A percentile compares a stretch with the other conserved stretches of the same genome.
Evolutionary conservation across 2,888 invertebrate genomes (phyloP).

Genomic region (Adineta ricciae): DNA sequence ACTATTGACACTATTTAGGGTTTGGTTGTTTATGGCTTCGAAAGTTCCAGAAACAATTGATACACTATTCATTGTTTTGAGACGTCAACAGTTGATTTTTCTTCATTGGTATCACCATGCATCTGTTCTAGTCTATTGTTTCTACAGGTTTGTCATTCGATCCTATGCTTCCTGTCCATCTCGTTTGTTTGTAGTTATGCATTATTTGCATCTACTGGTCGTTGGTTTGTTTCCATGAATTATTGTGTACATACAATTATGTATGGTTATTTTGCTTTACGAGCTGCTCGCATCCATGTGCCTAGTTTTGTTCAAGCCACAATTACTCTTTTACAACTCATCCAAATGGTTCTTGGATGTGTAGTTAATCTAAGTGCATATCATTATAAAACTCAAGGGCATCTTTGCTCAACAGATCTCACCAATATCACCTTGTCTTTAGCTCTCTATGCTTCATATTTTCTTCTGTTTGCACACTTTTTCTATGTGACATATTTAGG

Average conservation of each 20-base stretch:
- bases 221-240: conserved; percentile 48
- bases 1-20: conserved; percentile 44
- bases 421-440: conserved; percentile 49
- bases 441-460: conserved; percentile 48
- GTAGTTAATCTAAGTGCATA: conserved; percentile 73
- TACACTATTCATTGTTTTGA: conserved; percentile 50
- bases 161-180: no score
- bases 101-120: conserved; percentile 53
- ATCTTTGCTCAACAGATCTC: conserved; percentile 49
- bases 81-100: conserved; percentile 54
- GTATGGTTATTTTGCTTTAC: conserved; percentile 53
- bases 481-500: conserved; percentile 46
- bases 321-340: conserved; percentile 76
- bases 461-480: conserved; percentile 48
- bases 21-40: conserved; percentile 61
- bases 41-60: conserved; percentile 81
- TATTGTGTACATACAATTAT: conserved; percentile 53
- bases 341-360: conserved; percentile 86
- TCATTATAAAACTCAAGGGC: conserved; percentile 40
- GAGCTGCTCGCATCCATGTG: conserved; percentile 47
- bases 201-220: conserved; percentile 41
- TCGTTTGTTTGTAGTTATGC: conserved; percentile 51
- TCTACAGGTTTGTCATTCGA: conserved; percentile 44
- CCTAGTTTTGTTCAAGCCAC: conserved; percentile 70
- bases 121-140: conserved; percentile 53